These are phyloP conservation scores for Plutella xylostella DNA, from an alignment of 2,888 invertebrate genomes.

Conservation along the genomic window DNA sequence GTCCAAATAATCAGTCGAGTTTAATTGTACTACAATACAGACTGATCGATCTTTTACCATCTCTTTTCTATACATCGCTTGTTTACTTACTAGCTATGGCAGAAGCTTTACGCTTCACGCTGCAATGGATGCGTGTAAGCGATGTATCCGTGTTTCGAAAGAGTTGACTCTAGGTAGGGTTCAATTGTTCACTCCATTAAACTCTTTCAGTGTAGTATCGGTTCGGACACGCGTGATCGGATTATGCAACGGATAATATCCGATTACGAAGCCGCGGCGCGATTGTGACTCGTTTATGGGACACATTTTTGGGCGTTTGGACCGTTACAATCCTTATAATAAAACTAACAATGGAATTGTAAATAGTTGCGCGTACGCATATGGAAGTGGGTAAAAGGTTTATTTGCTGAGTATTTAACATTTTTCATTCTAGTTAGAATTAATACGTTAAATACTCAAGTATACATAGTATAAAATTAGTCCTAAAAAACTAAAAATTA, in stretches of 20 bases:
- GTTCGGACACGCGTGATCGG: constrained; percentile 52
- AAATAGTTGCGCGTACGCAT: no score
- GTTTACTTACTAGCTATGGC: no score
- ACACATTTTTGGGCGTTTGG: not conserved
- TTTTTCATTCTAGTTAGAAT: no score
- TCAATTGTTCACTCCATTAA: constrained; percentile 61
- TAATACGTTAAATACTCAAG: no score
- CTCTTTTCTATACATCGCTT: no score
- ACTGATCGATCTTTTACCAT: constrained; percentile 7
- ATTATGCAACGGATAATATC: constrained; percentile 44
- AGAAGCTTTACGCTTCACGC: not conserved
- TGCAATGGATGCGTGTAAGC: not conserved
- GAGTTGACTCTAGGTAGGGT: constrained; percentile 21
- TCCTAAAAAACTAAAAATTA: no score
- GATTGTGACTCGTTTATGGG: not conserved
- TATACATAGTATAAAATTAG: no score
- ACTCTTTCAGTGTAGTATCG: constrained; percentile 58
- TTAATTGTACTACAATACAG: constrained; percentile 24
- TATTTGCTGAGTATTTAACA: no score
- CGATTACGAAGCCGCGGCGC: constrained; percentile 16
- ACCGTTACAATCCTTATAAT: constrained; percentile 3
- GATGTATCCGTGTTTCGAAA: constrained; percentile 13
- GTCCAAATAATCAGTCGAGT: constrained; percentile 58
- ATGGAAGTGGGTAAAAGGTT: no score
- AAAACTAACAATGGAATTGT: not conserved